phyloP scores from a whole-genome alignment of 1,140 invertebrate species.

The Latrodectus geometricus region DNA sequence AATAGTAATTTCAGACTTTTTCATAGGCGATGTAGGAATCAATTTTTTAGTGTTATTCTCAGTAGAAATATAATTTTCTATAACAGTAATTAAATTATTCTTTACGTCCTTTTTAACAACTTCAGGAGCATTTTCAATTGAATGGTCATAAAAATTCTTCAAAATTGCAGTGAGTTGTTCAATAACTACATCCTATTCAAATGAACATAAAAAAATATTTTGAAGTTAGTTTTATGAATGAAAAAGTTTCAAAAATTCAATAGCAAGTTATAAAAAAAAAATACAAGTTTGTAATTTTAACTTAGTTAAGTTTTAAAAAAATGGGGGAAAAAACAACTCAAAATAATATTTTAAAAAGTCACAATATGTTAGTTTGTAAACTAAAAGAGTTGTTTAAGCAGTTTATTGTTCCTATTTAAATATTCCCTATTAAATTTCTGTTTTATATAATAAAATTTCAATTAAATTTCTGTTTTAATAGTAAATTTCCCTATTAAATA shows the following conservation, averaged over 20 bases:
- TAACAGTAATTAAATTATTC: too few relatives aligned
- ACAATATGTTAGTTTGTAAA: too few relatives aligned
- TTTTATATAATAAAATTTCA: too few relatives aligned
- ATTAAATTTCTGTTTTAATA: too few relatives aligned
- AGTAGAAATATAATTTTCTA: background rate
- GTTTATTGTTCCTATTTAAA: too few relatives aligned
- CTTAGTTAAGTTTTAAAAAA: background rate
- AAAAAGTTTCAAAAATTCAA: background rate
- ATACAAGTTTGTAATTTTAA: background rate
- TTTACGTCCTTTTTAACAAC: background rate
- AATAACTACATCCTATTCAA: constrained; percentile 12
- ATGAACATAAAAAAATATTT: background rate
- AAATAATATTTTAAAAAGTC: too few relatives aligned
- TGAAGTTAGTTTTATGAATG: background rate
- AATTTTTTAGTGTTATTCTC: background rate
- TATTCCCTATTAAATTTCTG: too few relatives aligned
- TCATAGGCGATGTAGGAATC: background rate
- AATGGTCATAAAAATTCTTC: constrained; percentile 21
- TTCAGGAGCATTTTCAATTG: background rate
- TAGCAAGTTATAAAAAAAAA: background rate
- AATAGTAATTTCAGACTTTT: background rate
- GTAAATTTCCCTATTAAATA: too few relatives aligned
- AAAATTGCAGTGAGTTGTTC: constrained; percentile 18
- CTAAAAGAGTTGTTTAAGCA: too few relatives aligned
- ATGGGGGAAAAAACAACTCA: background rate